Evolutionary conservation across 2,797 vertebrate genomes (phyloP).

Genomic region (Rhinophrynus dorsalis): DNA sequence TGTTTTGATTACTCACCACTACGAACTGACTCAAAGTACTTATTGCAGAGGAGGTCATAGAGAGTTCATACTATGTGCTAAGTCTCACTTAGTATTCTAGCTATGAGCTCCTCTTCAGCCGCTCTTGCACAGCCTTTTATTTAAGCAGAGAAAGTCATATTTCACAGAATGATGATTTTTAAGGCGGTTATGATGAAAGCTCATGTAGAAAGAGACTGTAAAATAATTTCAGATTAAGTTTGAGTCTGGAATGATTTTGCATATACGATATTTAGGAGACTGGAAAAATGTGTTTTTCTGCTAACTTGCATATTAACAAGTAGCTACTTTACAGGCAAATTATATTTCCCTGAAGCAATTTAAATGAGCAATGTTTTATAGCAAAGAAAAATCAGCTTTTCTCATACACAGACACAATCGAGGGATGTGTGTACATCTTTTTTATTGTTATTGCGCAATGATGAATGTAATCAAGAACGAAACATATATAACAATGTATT

Average conservation of each 20-base stretch:
- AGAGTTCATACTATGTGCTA: conserved; percentile 42
- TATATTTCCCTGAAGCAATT: conserved; percentile 37
- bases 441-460: conserved; percentile 32
- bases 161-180: conserved; percentile 51
- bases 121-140: conserved; percentile 40
- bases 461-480: conserved; percentile 17
- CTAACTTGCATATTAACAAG: conserved; percentile 48
- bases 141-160: conserved; percentile 47
- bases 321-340: conserved; percentile 42
- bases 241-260: conserved; percentile 40
- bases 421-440: background rate
- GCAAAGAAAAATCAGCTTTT: conserved; percentile 31
- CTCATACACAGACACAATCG: conserved; percentile 19
- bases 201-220: conserved; percentile 44
- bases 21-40: conserved; percentile 32
- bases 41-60: conserved; percentile 44
- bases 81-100: conserved; percentile 43
- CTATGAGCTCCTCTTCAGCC: conserved; percentile 11
- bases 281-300: conserved; percentile 43
- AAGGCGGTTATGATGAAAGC: conserved; percentile 47
- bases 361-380: conserved; percentile 26
- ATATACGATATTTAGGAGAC: conserved; percentile 46
- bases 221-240: conserved; percentile 48
- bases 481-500: background rate
- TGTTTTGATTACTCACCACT: conserved; percentile 35